A percentile compares a stretch with the other conserved stretches of the same genome.
phyloP scores from a whole-genome alignment of 2,797 vertebrate genomes.

The Myripristis jacobus region DNA sequence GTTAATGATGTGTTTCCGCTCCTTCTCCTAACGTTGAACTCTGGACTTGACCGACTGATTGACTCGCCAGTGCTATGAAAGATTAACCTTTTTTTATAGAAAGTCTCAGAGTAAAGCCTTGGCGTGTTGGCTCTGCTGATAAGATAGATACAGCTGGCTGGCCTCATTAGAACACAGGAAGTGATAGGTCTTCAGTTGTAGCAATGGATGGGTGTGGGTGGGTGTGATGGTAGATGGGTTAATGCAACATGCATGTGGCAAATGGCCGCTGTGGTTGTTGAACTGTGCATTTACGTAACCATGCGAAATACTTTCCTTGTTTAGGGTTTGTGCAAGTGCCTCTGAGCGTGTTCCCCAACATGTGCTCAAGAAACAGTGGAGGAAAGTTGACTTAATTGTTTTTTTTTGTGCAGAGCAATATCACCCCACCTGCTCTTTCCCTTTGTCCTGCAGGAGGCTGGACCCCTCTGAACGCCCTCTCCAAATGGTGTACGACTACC shows the following conservation, averaged over 20 bases:
- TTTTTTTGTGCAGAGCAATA: background rate
- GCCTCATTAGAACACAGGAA: no score
- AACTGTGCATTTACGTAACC: background rate
- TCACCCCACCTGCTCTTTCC: conserved; percentile 14
- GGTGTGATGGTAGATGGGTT: background rate
- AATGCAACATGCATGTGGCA: no score
- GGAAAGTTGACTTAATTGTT: background rate
- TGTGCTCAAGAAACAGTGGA: background rate
- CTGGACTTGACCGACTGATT: conserved; percentile 2
- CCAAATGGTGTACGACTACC: conserved; percentile 94
- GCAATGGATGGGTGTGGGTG: background rate
- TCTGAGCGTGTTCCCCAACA: background rate
- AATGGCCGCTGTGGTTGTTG: background rate
- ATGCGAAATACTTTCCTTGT: background rate
- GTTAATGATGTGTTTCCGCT: no score
- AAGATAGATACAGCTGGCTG: background rate
- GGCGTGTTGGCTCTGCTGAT: background rate
- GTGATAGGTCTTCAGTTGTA: no score
- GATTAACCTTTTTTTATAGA: background rate
- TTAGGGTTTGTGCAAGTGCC: background rate
- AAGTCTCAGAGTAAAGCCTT: background rate
- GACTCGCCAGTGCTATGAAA: background rate
- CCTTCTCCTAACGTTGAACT: conserved; percentile 2
- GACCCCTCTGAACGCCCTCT: conserved; percentile 90
- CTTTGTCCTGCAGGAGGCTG: conserved; percentile 86